Percentiles rank a stretch among this genome's conserved stretches.
These are phyloP conservation scores for Andrena haemorrhoa DNA, from an alignment of 2,888 invertebrate genomes.

Conservation along the genomic window DNA sequence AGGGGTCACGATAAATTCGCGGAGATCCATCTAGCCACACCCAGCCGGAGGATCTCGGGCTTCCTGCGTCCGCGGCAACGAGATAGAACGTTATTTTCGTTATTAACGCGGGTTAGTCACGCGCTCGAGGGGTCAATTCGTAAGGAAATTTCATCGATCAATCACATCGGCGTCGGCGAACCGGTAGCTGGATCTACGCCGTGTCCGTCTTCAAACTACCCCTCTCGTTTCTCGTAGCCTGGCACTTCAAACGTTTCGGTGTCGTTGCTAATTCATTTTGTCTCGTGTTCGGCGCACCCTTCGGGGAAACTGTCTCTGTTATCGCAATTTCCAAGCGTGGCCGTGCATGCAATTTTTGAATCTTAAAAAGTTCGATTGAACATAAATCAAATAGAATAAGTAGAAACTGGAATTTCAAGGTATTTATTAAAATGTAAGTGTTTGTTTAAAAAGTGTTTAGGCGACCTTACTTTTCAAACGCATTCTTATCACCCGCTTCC, in stretches of 20 bases:
- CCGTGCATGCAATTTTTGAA: too few relatives aligned
- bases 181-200: conserved; percentile 8
- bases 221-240: not conserved
- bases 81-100: conserved; percentile 47
- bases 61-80: conserved; percentile 15
- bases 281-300: too few relatives aligned
- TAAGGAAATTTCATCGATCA: conserved; percentile 58
- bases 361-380: too few relatives aligned
- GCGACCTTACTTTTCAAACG: too few relatives aligned
- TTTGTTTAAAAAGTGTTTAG: too few relatives aligned
- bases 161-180: conserved; percentile 18
- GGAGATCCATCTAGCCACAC: conserved; percentile 57
- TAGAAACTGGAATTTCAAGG: too few relatives aligned
- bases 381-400: too few relatives aligned
- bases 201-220: not conserved
- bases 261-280: too few relatives aligned
- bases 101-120: conserved; percentile 58
- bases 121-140: conserved; percentile 52
- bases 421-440: too few relatives aligned
- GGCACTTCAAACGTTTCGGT: not conserved
- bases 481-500: too few relatives aligned
- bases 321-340: too few relatives aligned
- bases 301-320: too few relatives aligned
- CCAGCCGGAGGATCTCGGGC: conserved; percentile 34
- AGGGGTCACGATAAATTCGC: conserved; percentile 45